A percentile compares a stretch with the other conserved stretches of the same genome.
Evolutionary conservation across 92 coral and sea anemone species (phyloP).

Genomic region (Actinernus sp.): DNA sequence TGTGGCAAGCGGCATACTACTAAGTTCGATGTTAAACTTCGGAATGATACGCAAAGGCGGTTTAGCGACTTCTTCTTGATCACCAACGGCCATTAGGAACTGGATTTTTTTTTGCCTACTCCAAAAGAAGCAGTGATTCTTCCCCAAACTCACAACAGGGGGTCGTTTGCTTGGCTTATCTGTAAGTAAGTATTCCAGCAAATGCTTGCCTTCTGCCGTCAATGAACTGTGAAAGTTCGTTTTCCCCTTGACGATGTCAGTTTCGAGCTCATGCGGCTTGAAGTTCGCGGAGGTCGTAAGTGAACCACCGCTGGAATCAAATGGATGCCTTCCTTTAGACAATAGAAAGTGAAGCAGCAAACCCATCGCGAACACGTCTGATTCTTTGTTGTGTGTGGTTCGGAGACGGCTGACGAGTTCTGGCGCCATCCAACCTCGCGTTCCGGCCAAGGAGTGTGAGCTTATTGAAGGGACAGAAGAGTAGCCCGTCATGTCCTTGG

Average conservation of each 20-base stretch:
- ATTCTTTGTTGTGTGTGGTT: slow-evolving; percentile 29
- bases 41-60: slow-evolving; percentile 1
- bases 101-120: slow-evolving; percentile 63
- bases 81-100: slow-evolving; percentile 66
- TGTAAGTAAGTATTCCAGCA: slow-evolving; percentile 18
- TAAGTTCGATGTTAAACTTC: not conserved
- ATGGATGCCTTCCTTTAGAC: slow-evolving; percentile 70
- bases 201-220: slow-evolving; percentile 18
- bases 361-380: slow-evolving; percentile 74
- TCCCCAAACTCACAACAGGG: slow-evolving; percentile 6
- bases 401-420: slow-evolving; percentile 52
- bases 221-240: slow-evolving; percentile 15
- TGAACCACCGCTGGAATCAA: slow-evolving; percentile 2
- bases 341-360: slow-evolving; percentile 65
- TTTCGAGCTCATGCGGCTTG: slow-evolving; percentile 57
- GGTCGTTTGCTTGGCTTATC: slow-evolving; percentile 29
- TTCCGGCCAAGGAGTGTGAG: slow-evolving; percentile 58
- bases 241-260: slow-evolving; percentile 15
- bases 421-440: slow-evolving; percentile 89
- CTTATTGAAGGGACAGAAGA: slow-evolving; percentile 38
- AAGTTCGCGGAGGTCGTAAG: slow-evolving; percentile 1
- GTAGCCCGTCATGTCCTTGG: slow-evolving; percentile 35
- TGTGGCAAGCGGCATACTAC: slow-evolving; percentile 4
- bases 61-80: slow-evolving; percentile 50
- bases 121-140: slow-evolving; percentile 63